Evolutionary conservation across 2,888 invertebrate genomes (phyloP).

Genomic region (Harpagoxenus sublaevis): DNA sequence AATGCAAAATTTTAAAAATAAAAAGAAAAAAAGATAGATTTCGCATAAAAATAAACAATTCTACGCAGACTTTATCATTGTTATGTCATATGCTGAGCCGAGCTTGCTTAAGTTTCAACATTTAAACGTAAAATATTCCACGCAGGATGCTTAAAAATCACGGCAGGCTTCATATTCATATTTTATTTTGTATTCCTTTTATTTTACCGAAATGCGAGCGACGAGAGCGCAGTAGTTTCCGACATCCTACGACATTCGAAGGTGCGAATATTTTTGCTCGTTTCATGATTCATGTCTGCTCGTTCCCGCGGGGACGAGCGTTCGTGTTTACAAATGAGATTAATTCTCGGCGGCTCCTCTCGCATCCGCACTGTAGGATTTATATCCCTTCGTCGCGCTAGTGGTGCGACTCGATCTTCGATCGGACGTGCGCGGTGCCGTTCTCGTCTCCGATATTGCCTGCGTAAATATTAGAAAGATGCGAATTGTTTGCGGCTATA

Average conservation of each 20-base stretch:
- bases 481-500: slow-evolving; percentile 26
- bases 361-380: slow-evolving; percentile 13
- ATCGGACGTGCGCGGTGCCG: slow-evolving; percentile 28
- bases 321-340: slow-evolving; percentile 45
- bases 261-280: slow-evolving; percentile 16
- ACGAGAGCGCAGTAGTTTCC: no score
- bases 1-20: background rate
- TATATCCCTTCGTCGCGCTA: slow-evolving; percentile 16
- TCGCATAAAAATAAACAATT: background rate
- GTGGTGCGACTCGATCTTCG: slow-evolving; percentile 52
- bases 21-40: background rate
- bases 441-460: slow-evolving; percentile 10
- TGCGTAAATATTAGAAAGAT: slow-evolving; percentile 34
- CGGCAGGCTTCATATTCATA: background rate
- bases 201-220: background rate
- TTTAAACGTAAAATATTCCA: slow-evolving; percentile 16
- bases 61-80: background rate
- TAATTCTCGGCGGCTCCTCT: slow-evolving; percentile 36
- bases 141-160: background rate
- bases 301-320: slow-evolving; percentile 12
- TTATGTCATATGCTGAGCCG: background rate
- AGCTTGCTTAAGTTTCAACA: background rate
- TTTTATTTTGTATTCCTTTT: background rate
- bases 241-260: background rate
- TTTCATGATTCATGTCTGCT: slow-evolving; percentile 33